Base-by-base conservation (phyloP, 2,888 invertebrate genomes). In the Halictus quadricinctus region DNA sequence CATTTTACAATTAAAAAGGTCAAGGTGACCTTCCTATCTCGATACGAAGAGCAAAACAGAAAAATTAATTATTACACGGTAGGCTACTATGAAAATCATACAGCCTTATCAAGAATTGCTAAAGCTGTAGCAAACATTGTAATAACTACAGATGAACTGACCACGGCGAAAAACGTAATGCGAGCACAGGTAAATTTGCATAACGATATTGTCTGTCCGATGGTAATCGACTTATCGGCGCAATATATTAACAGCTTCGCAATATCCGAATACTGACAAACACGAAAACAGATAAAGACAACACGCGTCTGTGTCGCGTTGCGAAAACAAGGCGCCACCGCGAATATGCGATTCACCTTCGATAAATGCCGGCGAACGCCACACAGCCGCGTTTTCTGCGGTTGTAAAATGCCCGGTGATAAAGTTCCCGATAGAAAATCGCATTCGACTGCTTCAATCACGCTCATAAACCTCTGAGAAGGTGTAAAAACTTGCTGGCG, bases 291-390 rank as follows among this genome's bases (percentile, higher is more conserved):
- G 90, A 90, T 89, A 89, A 89, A 89, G 82, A 73, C 79, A 69
- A 64, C 81, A 54, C 81, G 46, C 43, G 75, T 79, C 70, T 81
- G 87, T 81, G 83, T 41, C 78, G 84, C 79, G 77, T 88, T 90
- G 87, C 90, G 88, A 88, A 90, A 90, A 90, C 90, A 90, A 87
- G 90, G 90, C 90, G 90, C 90, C 88, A 86, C 85, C 79, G 80
- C 75, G 82, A 73, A 77, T 43, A 43, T 64, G 80, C 83, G 87
- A 89, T 89, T 86, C 86, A 87, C 88, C 85, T 86, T 86, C 85
- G 86, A 86, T 85, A 85, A 85, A 85, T 85, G 81, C 81, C 86
- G 85, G 48, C 64, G 85, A 81, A 78, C 60, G 73, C 54, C 79
- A 36, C 29, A 1, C 58, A 50, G 48, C 50, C 84, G 79, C 70